A percentile compares a stretch with the other conserved stretches of the same genome.
These are phyloP conservation scores for Brachyrhaphis roseni DNA, from an alignment of 2,797 vertebrate species.

Conservation along the genomic window DNA sequence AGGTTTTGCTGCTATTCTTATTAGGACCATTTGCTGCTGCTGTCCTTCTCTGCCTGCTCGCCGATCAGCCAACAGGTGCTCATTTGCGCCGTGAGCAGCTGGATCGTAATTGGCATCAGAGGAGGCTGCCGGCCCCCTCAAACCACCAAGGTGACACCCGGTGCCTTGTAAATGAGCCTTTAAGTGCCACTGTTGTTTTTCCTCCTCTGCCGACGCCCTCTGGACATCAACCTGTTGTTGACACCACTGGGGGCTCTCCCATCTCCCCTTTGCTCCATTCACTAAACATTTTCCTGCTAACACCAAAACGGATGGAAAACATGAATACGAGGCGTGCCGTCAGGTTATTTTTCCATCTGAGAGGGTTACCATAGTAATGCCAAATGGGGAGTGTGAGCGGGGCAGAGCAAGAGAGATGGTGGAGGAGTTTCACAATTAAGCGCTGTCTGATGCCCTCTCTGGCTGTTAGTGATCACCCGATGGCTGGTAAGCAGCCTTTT, in stretches of 20 bases:
- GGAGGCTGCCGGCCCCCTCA: slow-evolving; percentile 31
- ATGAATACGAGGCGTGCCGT: slow-evolving; percentile 51
- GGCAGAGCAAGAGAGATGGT: slow-evolving; percentile 39
- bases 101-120: slow-evolving; percentile 62
- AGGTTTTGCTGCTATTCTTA: slow-evolving; percentile 28
- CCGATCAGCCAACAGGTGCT: slow-evolving; percentile 66
- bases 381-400: slow-evolving; percentile 52
- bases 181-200: slow-evolving; percentile 48
- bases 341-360: slow-evolving; percentile 54
- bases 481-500: slow-evolving; percentile 47
- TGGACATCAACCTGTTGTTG: slow-evolving; percentile 43
- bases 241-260: slow-evolving; percentile 12
- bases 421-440: slow-evolving; percentile 65
- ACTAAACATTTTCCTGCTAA: slow-evolving; percentile 18
- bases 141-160: slow-evolving; percentile 66
- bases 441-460: slow-evolving; percentile 64
- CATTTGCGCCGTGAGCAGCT: slow-evolving; percentile 58
- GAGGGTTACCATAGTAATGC: slow-evolving; percentile 71
- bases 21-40: slow-evolving; percentile 22
- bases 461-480: slow-evolving; percentile 69
- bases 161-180: slow-evolving; percentile 63
- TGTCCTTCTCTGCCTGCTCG: slow-evolving; percentile 34
- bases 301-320: slow-evolving; percentile 37
- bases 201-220: slow-evolving; percentile 3
- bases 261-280: not conserved